Evolutionary conservation across 2,113 vertebrate genomes (phyloP).

Genomic region (Castor canadensis): DNA sequence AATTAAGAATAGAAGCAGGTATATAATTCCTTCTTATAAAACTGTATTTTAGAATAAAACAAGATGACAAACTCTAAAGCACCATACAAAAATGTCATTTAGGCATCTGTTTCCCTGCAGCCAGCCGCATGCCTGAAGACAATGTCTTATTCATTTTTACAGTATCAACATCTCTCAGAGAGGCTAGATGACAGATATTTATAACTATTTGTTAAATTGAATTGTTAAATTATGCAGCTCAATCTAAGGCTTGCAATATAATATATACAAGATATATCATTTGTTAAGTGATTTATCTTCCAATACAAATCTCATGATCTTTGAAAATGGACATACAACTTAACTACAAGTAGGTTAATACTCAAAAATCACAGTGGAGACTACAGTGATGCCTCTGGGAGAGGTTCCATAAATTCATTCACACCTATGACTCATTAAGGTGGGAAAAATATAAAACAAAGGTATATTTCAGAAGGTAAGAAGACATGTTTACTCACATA

Average conservation of each 20-base stretch:
- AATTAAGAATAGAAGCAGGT: background rate
- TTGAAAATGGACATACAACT: background rate
- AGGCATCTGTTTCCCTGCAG: background rate
- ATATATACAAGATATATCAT: background rate
- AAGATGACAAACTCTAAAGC: slow-evolving; percentile 13
- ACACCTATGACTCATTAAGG: background rate
- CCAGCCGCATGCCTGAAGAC: background rate
- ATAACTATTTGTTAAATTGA: background rate
- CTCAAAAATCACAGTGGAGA: background rate
- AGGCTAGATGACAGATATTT: background rate
- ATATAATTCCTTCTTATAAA: background rate
- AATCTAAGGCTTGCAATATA: background rate
- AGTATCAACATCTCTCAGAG: background rate
- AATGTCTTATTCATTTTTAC: background rate
- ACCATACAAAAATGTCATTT: background rate
- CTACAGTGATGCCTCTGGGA: background rate
- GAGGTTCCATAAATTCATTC: background rate
- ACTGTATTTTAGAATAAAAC: background rate
- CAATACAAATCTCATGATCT: background rate
- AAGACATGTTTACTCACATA: background rate
- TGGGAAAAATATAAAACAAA: background rate
- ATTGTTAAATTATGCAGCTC: background rate
- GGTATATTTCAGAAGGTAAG: background rate
- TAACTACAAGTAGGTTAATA: background rate
- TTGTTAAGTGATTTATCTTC: slow-evolving; percentile 26